Evolutionary conservation across 2,888 invertebrate species (phyloP).

Genomic region (Norana najaformis): DNA sequence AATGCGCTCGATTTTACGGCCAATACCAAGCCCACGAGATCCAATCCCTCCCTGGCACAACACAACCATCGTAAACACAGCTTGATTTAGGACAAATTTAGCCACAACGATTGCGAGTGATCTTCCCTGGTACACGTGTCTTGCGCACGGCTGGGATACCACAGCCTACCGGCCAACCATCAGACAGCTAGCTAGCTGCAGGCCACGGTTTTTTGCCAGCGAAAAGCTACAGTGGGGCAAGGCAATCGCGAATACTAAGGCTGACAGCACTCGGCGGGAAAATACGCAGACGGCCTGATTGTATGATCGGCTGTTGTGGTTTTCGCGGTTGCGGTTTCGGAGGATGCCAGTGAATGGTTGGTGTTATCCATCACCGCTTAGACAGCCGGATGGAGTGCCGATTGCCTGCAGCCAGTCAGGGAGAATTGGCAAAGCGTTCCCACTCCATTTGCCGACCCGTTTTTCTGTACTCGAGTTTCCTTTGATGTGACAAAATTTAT

Average conservation of each 20-base stretch:
- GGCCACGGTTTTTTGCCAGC: neutral
- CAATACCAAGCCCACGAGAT: conserved; percentile 5
- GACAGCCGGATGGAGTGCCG: neutral
- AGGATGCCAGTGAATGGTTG: neutral
- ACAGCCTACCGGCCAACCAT: neutral
- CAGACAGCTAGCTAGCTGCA: neutral
- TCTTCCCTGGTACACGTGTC: neutral
- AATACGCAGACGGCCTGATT: neutral
- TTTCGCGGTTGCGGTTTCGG: neutral
- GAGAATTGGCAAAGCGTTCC: neutral
- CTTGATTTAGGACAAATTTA: conserved; percentile 3
- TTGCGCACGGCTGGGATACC: neutral
- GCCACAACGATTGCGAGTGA: neutral
- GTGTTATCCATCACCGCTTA: neutral
- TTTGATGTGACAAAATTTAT: conserved; percentile 13
- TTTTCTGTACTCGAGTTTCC: neutral
- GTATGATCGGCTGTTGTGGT: neutral
- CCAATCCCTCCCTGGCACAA: neutral
- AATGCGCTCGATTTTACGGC: neutral
- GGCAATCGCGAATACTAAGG: neutral
- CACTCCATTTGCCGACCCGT: neutral
- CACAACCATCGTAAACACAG: neutral
- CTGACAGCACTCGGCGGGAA: neutral
- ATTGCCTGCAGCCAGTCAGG: neutral
- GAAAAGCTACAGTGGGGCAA: neutral